Percentiles rank a stretch among this genome's conserved stretches.
Conservation (phyloP, 2,113 vertebrate genomes). For the Pithys albifrons region DNA sequence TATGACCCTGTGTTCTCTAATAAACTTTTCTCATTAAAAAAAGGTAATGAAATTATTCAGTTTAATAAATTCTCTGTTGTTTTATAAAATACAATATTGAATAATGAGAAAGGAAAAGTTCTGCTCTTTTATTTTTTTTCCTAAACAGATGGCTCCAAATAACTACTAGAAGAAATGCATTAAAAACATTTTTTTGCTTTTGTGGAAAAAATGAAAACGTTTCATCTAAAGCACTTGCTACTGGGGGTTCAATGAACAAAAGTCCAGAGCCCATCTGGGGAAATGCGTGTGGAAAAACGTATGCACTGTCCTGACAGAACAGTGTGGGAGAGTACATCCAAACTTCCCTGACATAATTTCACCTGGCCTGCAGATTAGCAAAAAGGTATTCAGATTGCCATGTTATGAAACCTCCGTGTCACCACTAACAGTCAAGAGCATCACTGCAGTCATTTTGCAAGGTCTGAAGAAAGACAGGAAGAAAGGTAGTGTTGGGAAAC, state of each 20-base stretch:
- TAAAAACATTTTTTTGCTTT: background rate
- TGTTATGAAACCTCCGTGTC: background rate
- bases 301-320: background rate
- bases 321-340: background rate
- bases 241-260: background rate
- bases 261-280: background rate
- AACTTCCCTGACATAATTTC: background rate
- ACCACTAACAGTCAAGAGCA: background rate
- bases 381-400: background rate
- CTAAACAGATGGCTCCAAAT: background rate
- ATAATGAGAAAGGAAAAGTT: background rate
- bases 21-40: slow-evolving; percentile 46
- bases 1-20: background rate
- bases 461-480: background rate
- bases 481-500: background rate
- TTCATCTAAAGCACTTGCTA: background rate
- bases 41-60: slow-evolving; percentile 39
- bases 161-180: background rate
- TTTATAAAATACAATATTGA: slow-evolving; percentile 17
- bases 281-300: background rate
- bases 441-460: background rate
- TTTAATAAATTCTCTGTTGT: slow-evolving; percentile 28
- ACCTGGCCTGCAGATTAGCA: background rate
- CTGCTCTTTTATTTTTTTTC: background rate
- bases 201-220: background rate